phyloP scores from a whole-genome alignment of 2,888 invertebrate species.

The Cantharis rufa region DNA sequence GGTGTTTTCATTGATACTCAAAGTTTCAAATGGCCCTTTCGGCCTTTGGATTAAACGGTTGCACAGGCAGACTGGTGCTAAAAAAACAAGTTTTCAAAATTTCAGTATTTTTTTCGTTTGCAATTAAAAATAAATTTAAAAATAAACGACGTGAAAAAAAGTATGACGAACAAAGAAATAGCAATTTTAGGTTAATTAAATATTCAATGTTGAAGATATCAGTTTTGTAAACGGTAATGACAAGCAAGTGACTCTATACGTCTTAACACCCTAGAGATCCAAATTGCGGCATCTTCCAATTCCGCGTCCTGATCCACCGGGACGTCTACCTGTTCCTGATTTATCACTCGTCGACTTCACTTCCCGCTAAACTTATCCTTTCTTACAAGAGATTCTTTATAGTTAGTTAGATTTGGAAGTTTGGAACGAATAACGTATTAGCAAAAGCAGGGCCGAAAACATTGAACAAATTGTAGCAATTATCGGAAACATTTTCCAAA shows the following conservation, averaged over 20 bases:
- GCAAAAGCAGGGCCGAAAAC: slow-evolving; percentile 35
- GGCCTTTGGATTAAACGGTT: too few species aligned
- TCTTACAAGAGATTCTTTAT: slow-evolving; percentile 53
- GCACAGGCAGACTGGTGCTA: too few species aligned
- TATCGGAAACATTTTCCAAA: slow-evolving; percentile 7
- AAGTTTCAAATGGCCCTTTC: too few species aligned
- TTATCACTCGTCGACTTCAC: slow-evolving; percentile 56
- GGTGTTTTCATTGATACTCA: too few species aligned
- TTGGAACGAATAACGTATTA: slow-evolving; percentile 53
- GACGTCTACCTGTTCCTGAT: slow-evolving; percentile 56
- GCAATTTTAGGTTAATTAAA: not conserved
- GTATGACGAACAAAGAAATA: not conserved
- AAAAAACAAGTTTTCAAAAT: too few species aligned
- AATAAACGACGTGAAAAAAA: not conserved
- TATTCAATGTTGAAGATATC: not conserved
- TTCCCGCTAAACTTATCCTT: slow-evolving; percentile 53
- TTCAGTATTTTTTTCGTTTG: too few species aligned
- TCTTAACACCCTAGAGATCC: slow-evolving; percentile 49
- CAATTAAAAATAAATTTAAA: not conserved
- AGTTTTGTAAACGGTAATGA: slow-evolving; percentile 27
- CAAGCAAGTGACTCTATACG: slow-evolving; percentile 47
- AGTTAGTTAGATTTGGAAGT: slow-evolving; percentile 55
- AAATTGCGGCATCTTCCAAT: slow-evolving; percentile 51
- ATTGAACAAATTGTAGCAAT: slow-evolving; percentile 35
- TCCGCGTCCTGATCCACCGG: slow-evolving; percentile 52